Evolutionary conservation across 2,113 vertebrate genomes (phyloP), one percentile per base, ranked within the genome.

Genomic region (Brienomyrus brachyistius): DNA sequence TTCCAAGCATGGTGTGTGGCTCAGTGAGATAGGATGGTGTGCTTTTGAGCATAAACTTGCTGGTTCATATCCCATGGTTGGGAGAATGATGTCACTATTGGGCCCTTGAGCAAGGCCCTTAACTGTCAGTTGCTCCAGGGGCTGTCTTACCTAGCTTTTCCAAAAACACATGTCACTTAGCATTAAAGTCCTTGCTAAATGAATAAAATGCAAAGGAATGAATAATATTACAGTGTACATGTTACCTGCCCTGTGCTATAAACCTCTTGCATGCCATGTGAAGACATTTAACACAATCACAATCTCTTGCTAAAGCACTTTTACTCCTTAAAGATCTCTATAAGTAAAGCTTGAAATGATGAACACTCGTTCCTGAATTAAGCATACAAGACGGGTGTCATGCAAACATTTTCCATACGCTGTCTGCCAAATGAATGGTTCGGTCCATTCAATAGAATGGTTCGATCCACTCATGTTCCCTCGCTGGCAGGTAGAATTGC

Each of bases 381-480:
- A 80, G 35, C 6, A 43, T 35, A 80, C 35, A 19, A 43, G 74
- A 80, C 35, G 74, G 15, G 6, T 80, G 13, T 80, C 35, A 43
- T 11, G 35, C 74, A 80, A 19, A 77, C 74, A 43, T 77, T 77
- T 77, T 43, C 27, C 70, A 43, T 77, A 40, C 35, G 13, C 8
- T 80, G 31, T 80, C 15, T 19, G 74, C 5, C 74, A 40, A 43
- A 40, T 88, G 21, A 40, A 88, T 62, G 21, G 31, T 31, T 88
- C 19, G 66, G 21, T 62, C n/a, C 56, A 45, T 45, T 62, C 21
- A 94, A 56, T 31, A 50, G 86, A 40, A 66, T 62, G 21, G 19
- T 35, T 88, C 21, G 45, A 45, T 45, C 45, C 87, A 15, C 52
- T 62, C 54, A 94, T 95, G 94, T 94, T 93, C 93, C 92, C 93